Conservation (phyloP, 2,113 vertebrate genomes). For the Rhadina sibilatrix region DNA sequence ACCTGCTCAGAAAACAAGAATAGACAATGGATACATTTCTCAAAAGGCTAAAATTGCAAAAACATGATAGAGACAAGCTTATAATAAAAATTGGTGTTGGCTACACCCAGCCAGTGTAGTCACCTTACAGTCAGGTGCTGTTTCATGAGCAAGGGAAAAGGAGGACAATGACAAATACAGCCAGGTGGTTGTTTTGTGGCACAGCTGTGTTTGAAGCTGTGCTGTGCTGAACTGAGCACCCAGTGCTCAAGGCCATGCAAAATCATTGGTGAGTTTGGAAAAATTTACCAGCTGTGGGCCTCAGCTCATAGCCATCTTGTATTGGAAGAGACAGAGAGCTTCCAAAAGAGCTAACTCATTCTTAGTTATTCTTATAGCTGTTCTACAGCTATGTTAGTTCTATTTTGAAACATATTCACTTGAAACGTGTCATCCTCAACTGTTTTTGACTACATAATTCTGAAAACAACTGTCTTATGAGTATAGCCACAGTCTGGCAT, state of each 20-base stretch:
- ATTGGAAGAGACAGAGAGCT: background rate
- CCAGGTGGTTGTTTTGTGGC: background rate
- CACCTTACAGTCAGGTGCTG: background rate
- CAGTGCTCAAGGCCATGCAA: background rate
- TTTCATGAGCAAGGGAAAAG: background rate
- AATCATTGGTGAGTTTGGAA: background rate
- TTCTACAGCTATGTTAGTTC: background rate
- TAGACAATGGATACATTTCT: fast-evolving
- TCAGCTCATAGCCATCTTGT: background rate
- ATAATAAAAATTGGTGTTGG: background rate
- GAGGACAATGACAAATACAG: background rate
- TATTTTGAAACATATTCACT: background rate
- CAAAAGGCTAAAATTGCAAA: background rate
- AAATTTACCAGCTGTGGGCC: background rate
- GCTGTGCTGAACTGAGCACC: background rate
- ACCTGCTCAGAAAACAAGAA: background rate
- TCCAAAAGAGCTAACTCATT: background rate
- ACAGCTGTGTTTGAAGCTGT: background rate
- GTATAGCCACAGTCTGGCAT: too few relatives aligned
- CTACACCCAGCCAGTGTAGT: background rate
- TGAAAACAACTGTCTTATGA: background rate
- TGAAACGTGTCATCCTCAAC: background rate
- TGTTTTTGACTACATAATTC: background rate
- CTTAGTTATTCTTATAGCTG: background rate
- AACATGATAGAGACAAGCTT: background rate